These are phyloP conservation scores for Choristoneura rosaceana DNA, from an alignment of 2,888 invertebrate species.

Conservation along the genomic window DNA sequence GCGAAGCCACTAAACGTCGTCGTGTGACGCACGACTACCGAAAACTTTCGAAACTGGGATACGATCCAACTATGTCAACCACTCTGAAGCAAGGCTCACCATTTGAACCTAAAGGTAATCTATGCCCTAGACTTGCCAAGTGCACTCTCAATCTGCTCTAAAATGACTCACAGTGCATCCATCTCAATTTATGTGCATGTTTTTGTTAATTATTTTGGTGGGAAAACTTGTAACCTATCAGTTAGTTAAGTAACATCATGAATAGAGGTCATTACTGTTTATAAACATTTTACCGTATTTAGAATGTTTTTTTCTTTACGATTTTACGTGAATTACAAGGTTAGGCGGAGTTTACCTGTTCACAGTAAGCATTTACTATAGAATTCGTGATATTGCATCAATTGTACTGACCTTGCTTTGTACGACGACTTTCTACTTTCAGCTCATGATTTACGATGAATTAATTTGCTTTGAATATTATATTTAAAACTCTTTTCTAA, in stretches of 20 bases:
- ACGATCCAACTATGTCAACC: conserved; percentile 79
- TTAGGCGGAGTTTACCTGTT: conserved; percentile 1
- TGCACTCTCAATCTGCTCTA: conserved; percentile 15
- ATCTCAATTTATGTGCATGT: conserved; percentile 36
- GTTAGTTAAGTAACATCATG: conserved; percentile 74
- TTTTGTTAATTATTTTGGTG: conserved; percentile 69
- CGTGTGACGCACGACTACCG: conserved; percentile 76
- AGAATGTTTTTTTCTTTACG: conserved; percentile 47
- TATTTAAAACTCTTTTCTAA: neutral
- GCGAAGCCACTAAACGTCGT: conserved; percentile 76
- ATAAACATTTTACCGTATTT: conserved; percentile 75
- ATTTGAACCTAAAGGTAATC: conserved; percentile 74
- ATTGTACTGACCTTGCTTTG: conserved; percentile 36
- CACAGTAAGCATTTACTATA: conserved; percentile 21
- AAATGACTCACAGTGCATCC: conserved; percentile 13
- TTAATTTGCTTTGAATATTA: conserved; percentile 7
- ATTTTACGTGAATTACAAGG: conserved; percentile 39
- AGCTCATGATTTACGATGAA: conserved; percentile 8
- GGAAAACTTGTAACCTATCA: conserved; percentile 80
- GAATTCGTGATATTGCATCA: conserved; percentile 34
- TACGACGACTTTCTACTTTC: conserved; percentile 32
- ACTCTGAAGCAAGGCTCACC: conserved; percentile 66
- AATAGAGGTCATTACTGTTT: conserved; percentile 81
- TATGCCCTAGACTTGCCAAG: conserved; percentile 48
- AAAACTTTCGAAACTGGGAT: conserved; percentile 80